A percentile compares a stretch with the other conserved stretches of the same genome.
These are phyloP conservation scores for Fabriciana adippe DNA, from an alignment of 2,888 invertebrate genomes.

Conservation along the genomic window DNA sequence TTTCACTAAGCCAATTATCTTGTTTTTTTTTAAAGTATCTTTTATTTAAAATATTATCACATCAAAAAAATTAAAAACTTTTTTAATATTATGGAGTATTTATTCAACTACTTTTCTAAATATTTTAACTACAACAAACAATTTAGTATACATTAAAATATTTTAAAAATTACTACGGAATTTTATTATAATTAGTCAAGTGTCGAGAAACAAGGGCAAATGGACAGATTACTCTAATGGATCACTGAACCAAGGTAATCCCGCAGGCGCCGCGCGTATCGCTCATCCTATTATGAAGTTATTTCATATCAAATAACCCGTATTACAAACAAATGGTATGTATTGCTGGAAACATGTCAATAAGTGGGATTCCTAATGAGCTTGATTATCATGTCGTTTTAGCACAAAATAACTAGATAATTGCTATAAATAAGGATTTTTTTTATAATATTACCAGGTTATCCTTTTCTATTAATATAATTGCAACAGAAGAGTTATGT, in stretches of 20 bases:
- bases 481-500: no score
- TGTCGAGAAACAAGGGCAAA: slow-evolving; percentile 29
- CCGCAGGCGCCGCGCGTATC: slow-evolving; percentile 56
- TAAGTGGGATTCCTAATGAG: not conserved
- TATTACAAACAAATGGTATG: slow-evolving; percentile 5
- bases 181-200: slow-evolving; percentile 25
- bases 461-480: no score
- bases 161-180: not conserved
- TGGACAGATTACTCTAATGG: slow-evolving; percentile 31
- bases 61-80: no score
- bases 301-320: slow-evolving; percentile 26
- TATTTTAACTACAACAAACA: no score
- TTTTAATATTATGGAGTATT: no score
- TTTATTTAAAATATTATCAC: no score
- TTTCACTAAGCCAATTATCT: no score
- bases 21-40: no score
- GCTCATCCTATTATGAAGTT: slow-evolving; percentile 52
- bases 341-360: not conserved
- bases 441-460: no score
- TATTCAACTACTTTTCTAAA: no score
- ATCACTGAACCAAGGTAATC: slow-evolving; percentile 47
- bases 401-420: no score
- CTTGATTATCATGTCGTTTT: not conserved
- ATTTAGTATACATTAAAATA: not conserved
- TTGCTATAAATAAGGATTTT: no score